phyloP scores from a whole-genome alignment of 2,888 invertebrate genomes.

The Eupithecia insigniata region DNA sequence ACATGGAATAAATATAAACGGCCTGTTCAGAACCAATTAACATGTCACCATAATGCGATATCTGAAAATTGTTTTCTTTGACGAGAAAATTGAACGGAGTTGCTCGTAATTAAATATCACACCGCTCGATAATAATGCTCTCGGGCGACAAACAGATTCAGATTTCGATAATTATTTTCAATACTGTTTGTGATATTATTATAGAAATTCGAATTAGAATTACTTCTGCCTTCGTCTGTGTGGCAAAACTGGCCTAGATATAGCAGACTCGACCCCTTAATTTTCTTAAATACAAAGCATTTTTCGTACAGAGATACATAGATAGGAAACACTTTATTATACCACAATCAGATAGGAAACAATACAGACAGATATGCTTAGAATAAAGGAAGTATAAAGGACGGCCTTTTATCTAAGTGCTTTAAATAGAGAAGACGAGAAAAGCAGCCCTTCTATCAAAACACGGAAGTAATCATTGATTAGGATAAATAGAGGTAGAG shows the following conservation, averaged over 20 bases:
- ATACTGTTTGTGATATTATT: neutral
- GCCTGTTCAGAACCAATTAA: slow-evolving; percentile 45
- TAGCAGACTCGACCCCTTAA: neutral
- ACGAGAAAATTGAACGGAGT: slow-evolving; percentile 49
- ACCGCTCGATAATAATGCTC: slow-evolving; percentile 33
- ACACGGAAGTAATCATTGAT: neutral
- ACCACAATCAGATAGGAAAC: no score
- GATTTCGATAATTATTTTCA: neutral
- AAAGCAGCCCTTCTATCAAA: neutral
- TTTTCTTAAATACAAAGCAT: neutral
- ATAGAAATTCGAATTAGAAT: neutral
- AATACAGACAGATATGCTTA: no score
- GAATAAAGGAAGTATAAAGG: no score
- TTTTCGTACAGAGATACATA: no score
- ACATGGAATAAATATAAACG: slow-evolving; percentile 18
- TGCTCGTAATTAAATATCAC: slow-evolving; percentile 38
- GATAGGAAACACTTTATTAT: no score
- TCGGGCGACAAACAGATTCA: slow-evolving; percentile 41
- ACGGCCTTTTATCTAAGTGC: neutral
- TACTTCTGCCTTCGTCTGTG: neutral
- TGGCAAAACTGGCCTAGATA: neutral
- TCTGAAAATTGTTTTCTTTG: slow-evolving; percentile 52
- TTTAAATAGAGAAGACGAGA: neutral
- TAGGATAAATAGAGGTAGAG: neutral
- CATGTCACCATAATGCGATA: slow-evolving; percentile 47